These are phyloP conservation scores for Leuciscus waleckii DNA, from an alignment of 2,797 vertebrate genomes.

Conservation along the genomic window DNA sequence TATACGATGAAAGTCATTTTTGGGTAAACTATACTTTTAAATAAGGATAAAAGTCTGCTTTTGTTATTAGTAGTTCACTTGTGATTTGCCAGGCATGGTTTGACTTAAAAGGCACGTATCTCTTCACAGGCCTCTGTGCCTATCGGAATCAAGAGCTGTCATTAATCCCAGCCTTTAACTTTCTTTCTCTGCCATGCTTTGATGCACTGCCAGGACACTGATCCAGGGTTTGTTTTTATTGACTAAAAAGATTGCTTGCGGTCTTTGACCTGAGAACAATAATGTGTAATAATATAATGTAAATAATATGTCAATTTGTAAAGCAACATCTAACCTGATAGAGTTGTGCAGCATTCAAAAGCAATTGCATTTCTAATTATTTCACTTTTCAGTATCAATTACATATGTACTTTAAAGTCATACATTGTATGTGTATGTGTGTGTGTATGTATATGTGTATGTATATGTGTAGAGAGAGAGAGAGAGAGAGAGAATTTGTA, in stretches of 20 bases:
- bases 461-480: no score
- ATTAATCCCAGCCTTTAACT: slow-evolving; percentile 47
- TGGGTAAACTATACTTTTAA: neutral
- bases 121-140: slow-evolving; percentile 30
- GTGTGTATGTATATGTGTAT: no score
- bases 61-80: slow-evolving; percentile 20
- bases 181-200: slow-evolving; percentile 37
- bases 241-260: slow-evolving; percentile 6
- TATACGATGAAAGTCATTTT: neutral
- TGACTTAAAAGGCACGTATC: slow-evolving; percentile 50
- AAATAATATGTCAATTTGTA: neutral
- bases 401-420: neutral
- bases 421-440: neutral
- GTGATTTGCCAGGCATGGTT: slow-evolving; percentile 35
- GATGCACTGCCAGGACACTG: slow-evolving; percentile 50
- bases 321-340: neutral
- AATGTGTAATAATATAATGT: no score
- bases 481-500: no score
- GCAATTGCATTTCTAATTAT: neutral
- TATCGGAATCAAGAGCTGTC: slow-evolving; percentile 44
- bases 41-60: neutral
- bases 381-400: neutral
- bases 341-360: neutral
- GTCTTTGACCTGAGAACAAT: slow-evolving; percentile 6
- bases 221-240: slow-evolving; percentile 40